phyloP scores from a whole-genome alignment of 2,888 invertebrate genomes.

The Anoncus sp. region DNA sequence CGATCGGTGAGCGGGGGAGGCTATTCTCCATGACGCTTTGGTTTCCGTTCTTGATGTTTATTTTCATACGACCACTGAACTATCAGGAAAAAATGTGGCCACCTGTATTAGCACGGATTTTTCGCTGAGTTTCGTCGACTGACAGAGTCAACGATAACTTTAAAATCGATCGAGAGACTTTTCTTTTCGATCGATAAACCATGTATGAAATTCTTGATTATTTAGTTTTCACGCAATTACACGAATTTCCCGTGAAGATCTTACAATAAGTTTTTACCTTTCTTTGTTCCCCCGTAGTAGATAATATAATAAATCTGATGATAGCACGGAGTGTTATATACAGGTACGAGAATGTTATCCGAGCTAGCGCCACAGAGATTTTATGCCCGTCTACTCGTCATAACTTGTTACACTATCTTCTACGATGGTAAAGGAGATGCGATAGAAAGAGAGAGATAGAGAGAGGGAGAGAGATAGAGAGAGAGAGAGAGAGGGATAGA shows the following conservation, averaged over 20 bases:
- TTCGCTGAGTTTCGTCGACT: too few species aligned
- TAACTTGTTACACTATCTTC: conserved; percentile 64
- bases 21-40: too few species aligned
- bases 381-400: conserved; percentile 68
- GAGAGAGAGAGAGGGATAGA: conserved; percentile 29
- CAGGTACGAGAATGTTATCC: conserved; percentile 47
- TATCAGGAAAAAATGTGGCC: too few species aligned
- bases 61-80: too few species aligned
- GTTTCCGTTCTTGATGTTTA: too few species aligned
- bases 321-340: conserved; percentile 18
- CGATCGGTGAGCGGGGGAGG: too few species aligned
- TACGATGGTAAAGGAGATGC: conserved; percentile 48
- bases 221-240: conserved; percentile 12
- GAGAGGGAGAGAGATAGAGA: conserved; percentile 11
- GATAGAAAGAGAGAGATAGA: conserved; percentile 28
- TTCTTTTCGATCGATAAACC: not conserved
- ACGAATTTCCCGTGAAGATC: not conserved
- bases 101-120: too few species aligned
- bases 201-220: not conserved
- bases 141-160: not conserved
- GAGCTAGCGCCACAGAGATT: conserved; percentile 59
- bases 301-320: conserved; percentile 54
- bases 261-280: conserved; percentile 18
- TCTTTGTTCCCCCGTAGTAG: conserved; percentile 29
- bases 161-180: not conserved